Base-by-base conservation (phyloP, 2,888 invertebrate species). In the Brachypalpus laphriformis region DNA sequence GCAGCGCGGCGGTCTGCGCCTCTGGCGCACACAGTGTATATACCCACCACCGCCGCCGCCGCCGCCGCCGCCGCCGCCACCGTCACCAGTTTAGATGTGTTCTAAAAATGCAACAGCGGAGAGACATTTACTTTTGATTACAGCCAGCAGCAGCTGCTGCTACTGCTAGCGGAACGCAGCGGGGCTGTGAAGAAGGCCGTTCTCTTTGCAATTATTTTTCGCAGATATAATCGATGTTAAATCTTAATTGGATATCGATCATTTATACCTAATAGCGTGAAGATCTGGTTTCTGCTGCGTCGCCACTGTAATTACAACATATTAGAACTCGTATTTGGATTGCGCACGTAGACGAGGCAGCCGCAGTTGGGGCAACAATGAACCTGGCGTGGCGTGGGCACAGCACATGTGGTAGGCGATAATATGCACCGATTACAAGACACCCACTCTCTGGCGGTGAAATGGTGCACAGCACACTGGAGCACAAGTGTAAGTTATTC, bases 211-310 rank as follows among this genome's bases (percentile, higher is more conserved):
- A 86, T 86, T 86, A 86, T 82, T 86, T 86, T 82, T 81, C 71
- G 77, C 86, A 49, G 82, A 81, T 81, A 82, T 81, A 86, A 86
- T 86, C 86, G 86, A 86, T 86, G 86, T 86, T 86, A 74, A 77
- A 77, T 86, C 82, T 86, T 82, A 86, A 86, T 86, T 86, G 86
- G 86, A 86, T 82, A 86, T 86, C 82, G 82, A 86, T 86, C 86
- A 86, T 77, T 86, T 81, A 85, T 76, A 85, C 81, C 80, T 81
- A 81, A 80, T 80, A 85, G 85, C 85, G 85, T 66, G 85, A 80
- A 81, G 85, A 85, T 80, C 83, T 83, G 83, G 83, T 83, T 83
- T 83, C 70, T 83, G 80, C 74, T 80, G 83, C 83, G 83, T 83
- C 80, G 80, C 83, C 83, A 83, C 80, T 68, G 83, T 83, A 83